A percentile compares a stretch with the other conserved stretches of the same genome.
Conservation (phyloP, 2,888 invertebrate genomes). For the Protodeltote pygarga region DNA sequence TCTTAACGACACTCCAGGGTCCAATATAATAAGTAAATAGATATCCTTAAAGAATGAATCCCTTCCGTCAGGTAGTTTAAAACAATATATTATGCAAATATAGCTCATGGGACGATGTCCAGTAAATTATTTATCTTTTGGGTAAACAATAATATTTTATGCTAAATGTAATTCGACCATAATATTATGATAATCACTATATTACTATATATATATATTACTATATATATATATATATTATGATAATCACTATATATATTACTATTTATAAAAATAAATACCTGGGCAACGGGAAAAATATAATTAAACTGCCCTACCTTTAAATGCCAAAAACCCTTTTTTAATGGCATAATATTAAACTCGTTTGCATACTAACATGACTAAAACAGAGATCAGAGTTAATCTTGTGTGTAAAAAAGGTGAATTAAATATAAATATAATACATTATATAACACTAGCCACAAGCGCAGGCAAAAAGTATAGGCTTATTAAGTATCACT, state of each 20-base stretch:
- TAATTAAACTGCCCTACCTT: slow-evolving; percentile 19
- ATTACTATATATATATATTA: too few species aligned
- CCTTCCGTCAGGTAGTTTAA: slow-evolving; percentile 1
- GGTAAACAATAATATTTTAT: slow-evolving; percentile 2
- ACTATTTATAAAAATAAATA: slow-evolving; percentile 10
- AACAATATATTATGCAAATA: slow-evolving; percentile 4
- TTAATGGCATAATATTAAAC: slow-evolving; percentile 3
- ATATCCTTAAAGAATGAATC: slow-evolving; percentile 51
- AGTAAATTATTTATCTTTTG: not conserved
- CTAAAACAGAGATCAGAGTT: not conserved
- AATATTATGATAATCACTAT: slow-evolving; percentile 3
- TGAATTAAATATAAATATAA: too few species aligned
- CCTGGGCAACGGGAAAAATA: slow-evolving; percentile 9
- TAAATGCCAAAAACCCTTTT: slow-evolving; percentile 11
- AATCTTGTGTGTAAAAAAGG: not conserved
- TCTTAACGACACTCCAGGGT: slow-evolving; percentile 59
- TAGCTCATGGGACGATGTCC: not conserved
- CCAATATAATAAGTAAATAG: slow-evolving; percentile 55
- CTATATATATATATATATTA: too few species aligned
- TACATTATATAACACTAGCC: too few species aligned
- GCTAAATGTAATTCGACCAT: slow-evolving; percentile 8
- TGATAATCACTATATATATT: too few species aligned
- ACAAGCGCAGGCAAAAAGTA: too few species aligned
- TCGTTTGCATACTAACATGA: slow-evolving; percentile 5
- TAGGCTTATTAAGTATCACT: too few species aligned